phyloP scores from a whole-genome alignment of 2,113 vertebrate species.

The Coracopsis vasa region DNA sequence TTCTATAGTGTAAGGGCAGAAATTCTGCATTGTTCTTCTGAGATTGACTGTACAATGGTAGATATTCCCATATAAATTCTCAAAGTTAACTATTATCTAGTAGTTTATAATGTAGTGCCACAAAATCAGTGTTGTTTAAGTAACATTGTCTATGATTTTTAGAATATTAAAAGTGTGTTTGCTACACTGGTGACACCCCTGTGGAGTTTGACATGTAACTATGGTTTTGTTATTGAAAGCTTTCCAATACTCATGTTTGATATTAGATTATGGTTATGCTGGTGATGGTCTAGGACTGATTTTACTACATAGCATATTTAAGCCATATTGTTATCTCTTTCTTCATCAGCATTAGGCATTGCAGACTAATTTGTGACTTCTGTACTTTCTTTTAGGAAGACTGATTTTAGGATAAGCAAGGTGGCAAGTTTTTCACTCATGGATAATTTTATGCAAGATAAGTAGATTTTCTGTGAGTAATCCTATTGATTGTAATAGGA shows the following conservation, averaged over 20 bases:
- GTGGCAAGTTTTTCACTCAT: background rate
- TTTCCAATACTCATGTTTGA: background rate
- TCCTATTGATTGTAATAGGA: slow-evolving; percentile 48
- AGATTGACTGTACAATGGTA: background rate
- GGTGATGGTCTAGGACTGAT: background rate
- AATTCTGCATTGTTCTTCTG: background rate
- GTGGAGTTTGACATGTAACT: background rate
- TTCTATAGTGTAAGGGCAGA: background rate
- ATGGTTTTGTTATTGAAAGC: background rate
- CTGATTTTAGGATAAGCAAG: slow-evolving; percentile 15
- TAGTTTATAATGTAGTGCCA: background rate
- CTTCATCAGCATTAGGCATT: background rate
- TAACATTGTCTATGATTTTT: background rate
- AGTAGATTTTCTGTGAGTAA: slow-evolving; percentile 40
- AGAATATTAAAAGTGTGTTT: background rate
- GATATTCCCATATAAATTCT: background rate
- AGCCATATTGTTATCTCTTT: background rate
- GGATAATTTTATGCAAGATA: slow-evolving; percentile 25
- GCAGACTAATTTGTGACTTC: background rate
- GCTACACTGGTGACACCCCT: background rate
- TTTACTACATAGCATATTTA: background rate
- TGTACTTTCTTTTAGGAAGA: background rate
- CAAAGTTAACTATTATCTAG: background rate
- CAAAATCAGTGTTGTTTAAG: background rate
- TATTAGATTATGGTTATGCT: background rate